Evolutionary conservation across 2,888 invertebrate species (phyloP), one percentile per base, ranked within the genome.

Genomic region (Girardia tigrina): DNA sequence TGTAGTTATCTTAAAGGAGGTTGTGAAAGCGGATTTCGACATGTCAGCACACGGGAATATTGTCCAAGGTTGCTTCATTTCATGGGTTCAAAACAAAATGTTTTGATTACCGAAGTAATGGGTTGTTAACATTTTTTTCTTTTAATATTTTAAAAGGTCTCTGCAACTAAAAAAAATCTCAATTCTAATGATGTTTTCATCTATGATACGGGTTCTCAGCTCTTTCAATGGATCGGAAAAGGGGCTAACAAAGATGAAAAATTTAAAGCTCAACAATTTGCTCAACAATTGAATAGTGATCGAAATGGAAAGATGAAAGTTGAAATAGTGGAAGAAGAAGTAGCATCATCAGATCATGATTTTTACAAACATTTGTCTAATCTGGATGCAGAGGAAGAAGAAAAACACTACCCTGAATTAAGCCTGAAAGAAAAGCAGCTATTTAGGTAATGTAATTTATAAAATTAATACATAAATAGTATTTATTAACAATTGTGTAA

Each of bases 201-300:
- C 28, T 78, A 83, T 42, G 84, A 84, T 77, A 71, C 79, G 2
- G 83, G 84, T 1, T 75, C 79, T 12, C 77, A 77, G 8, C 73
- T 83, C 28, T 80, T 79, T 75, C 83, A 83, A 77, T 83, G 81
- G 81, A 83, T 83, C 75, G 83, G 83, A 0, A 29, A 69, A 8
- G 78, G 78, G 0, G 79, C 80, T 75, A 82, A 80, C 78, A 83
- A 83, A 77, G 82, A 83, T 76, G 83, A 83, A 75, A 79, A 80
- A 69, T 80, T 82, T 78, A 81, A 79, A 80, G 83, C 83, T 23
- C 79, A 80, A 72, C 80, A 81, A 75, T 80, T 79, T 76, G 42
- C 81, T 26, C 79, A 74, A 72, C 28, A 74, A 23, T 77, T 83
- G 70, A 79, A 80, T 71, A 75, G 78, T 29, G 82, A 82, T 42